Conservation (phyloP, 2,888 invertebrate genomes). For the Tetheella fluctuosa region DNA sequence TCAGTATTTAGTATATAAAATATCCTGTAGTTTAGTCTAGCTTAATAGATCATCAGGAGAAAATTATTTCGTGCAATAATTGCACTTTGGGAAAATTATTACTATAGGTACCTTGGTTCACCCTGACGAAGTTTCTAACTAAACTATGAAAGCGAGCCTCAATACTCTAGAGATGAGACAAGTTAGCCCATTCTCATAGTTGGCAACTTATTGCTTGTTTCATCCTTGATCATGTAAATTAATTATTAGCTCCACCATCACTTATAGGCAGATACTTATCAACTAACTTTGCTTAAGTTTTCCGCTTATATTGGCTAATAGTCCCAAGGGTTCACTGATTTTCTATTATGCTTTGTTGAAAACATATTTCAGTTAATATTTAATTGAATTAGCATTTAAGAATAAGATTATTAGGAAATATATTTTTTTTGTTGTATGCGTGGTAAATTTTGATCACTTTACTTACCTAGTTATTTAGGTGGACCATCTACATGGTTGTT, state of each 20-base stretch:
- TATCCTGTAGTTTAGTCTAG: too few species aligned
- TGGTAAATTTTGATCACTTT: too few species aligned
- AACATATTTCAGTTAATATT: too few species aligned
- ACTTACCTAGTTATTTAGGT: too few species aligned
- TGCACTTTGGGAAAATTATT: constrained; percentile 7
- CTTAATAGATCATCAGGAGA: not conserved
- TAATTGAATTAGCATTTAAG: too few species aligned
- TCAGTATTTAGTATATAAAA: too few species aligned
- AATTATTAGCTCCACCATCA: constrained; percentile 34
- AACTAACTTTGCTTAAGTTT: not conserved
- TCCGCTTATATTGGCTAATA: not conserved
- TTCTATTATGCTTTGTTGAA: not conserved
- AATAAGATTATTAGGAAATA: too few species aligned
- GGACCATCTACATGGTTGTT: too few species aligned
- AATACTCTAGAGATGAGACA: constrained; percentile 66
- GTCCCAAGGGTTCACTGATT: not conserved
- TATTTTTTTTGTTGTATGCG: too few species aligned
- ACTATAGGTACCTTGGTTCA: not conserved
- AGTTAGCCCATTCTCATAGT: constrained; percentile 65
- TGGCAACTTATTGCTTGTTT: constrained; percentile 48
- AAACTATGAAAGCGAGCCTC: constrained; percentile 52
- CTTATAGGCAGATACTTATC: not conserved
- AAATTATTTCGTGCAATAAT: not conserved
- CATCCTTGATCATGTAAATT: constrained; percentile 52
- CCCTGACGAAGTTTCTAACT: constrained; percentile 5